Conservation (phyloP, 2,888 invertebrate species). For the Glaucopsyche alexis region DNA sequence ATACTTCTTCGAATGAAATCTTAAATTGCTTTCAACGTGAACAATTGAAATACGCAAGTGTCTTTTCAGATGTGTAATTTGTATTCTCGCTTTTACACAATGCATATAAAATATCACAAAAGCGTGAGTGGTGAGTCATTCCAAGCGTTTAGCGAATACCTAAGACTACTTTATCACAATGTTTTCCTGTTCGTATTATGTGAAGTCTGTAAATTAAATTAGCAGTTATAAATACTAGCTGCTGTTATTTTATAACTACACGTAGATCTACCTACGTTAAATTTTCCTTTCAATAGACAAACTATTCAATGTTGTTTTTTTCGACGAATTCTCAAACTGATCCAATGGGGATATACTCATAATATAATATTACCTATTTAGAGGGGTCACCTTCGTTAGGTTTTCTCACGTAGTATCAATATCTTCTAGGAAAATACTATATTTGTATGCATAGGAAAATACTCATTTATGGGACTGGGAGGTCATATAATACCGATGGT, state of each 20-base stretch:
- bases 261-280: too few species aligned
- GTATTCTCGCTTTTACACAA: constrained; percentile 19
- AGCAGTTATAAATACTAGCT: not conserved
- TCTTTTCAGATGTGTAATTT: constrained; percentile 12
- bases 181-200: not conserved
- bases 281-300: too few species aligned
- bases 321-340: too few species aligned
- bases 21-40: constrained; percentile 10
- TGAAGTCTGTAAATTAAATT: constrained; percentile 2
- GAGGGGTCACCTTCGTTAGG: too few species aligned
- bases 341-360: too few species aligned
- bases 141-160: not conserved
- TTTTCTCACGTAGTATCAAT: too few species aligned
- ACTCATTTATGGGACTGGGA: too few species aligned
- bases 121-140: not conserved
- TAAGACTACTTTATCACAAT: not conserved
- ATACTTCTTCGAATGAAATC: not conserved
- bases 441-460: too few species aligned
- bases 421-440: too few species aligned
- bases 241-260: not conserved
- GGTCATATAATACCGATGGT: too few species aligned
- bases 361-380: too few species aligned
- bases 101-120: constrained; percentile 20
- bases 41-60: constrained; percentile 16
- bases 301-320: too few species aligned